A percentile compares a stretch with the other conserved stretches of the same genome.
phyloP scores from a whole-genome alignment of 2,888 invertebrate genomes.

The Artemia sinica region DNA sequence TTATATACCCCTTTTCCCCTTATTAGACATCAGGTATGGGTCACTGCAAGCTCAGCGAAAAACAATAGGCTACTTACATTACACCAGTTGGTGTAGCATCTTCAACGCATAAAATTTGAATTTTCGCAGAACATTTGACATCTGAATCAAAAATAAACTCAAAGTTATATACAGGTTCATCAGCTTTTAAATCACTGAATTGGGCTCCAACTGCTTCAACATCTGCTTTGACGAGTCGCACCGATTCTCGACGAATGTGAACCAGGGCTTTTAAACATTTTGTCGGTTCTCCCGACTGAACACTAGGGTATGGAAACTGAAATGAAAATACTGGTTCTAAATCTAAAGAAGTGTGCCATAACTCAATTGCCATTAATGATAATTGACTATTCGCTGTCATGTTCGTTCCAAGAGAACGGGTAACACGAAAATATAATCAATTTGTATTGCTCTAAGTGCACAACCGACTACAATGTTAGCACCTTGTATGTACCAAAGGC shows the following conservation, averaged over 20 bases:
- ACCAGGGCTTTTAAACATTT: constrained; percentile 87
- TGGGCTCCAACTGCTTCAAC: constrained; percentile 34
- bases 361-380: too few species aligned
- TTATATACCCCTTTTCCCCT: too few species aligned
- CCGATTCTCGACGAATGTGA: constrained; percentile 89
- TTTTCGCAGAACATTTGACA: constrained; percentile 76
- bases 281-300: constrained; percentile 88
- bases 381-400: too few species aligned
- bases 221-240: constrained; percentile 56
- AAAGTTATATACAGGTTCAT: constrained; percentile 64
- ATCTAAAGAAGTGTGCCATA: too few species aligned
- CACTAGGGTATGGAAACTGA: constrained; percentile 90
- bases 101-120: constrained; percentile 88
- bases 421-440: too few species aligned
- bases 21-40: too few species aligned
- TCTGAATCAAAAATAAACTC: constrained; percentile 96
- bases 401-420: too few species aligned
- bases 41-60: too few species aligned
- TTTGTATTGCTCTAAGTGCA: too few species aligned
- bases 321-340: constrained; percentile 18
- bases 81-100: constrained; percentile 70
- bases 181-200: constrained; percentile 41
- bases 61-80: constrained; percentile 42
- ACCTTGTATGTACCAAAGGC: too few species aligned
- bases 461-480: too few species aligned